A percentile compares a stretch with the other conserved stretches of the same genome.
These are phyloP conservation scores for Ypsolopha scabrella DNA, from an alignment of 2,888 invertebrate species.

Conservation along the genomic window DNA sequence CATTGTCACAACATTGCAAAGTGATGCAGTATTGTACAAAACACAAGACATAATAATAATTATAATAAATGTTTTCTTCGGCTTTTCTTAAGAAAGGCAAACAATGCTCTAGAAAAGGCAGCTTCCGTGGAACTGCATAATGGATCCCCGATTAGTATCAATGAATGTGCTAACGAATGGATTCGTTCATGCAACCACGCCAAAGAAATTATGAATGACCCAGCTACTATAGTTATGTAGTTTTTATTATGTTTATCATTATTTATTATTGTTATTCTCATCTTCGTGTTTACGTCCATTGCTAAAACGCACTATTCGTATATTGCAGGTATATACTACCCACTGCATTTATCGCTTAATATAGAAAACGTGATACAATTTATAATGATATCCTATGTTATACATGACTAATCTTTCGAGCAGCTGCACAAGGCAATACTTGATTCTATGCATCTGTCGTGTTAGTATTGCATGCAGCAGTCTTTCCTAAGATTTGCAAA, in stretches of 20 bases:
- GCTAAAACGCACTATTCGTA: no score
- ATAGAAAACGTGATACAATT: background rate
- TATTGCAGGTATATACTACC: no score
- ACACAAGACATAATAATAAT: background rate
- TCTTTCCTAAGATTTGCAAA: slow-evolving; percentile 1
- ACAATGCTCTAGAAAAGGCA: background rate
- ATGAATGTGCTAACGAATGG: slow-evolving; percentile 1
- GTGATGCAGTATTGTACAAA: slow-evolving; percentile 25
- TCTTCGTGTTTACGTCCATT: no score
- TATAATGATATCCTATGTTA: background rate
- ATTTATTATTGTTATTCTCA: no score
- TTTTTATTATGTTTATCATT: background rate
- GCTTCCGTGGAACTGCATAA: background rate
- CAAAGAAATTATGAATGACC: slow-evolving; percentile 1
- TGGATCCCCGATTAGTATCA: slow-evolving; percentile 1
- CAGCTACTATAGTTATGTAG: background rate
- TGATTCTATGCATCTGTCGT: slow-evolving; percentile 7
- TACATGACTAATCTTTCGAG: slow-evolving; percentile 10
- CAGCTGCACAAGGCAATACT: slow-evolving; percentile 9
- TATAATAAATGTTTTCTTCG: background rate
- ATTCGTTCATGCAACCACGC: background rate
- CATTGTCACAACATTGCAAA: slow-evolving; percentile 26
- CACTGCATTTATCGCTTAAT: background rate
- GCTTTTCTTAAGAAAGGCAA: background rate
- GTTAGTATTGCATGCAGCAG: background rate